phyloP scores from a whole-genome alignment of 2,113 vertebrate species.

The Athene cunicularia region DNA sequence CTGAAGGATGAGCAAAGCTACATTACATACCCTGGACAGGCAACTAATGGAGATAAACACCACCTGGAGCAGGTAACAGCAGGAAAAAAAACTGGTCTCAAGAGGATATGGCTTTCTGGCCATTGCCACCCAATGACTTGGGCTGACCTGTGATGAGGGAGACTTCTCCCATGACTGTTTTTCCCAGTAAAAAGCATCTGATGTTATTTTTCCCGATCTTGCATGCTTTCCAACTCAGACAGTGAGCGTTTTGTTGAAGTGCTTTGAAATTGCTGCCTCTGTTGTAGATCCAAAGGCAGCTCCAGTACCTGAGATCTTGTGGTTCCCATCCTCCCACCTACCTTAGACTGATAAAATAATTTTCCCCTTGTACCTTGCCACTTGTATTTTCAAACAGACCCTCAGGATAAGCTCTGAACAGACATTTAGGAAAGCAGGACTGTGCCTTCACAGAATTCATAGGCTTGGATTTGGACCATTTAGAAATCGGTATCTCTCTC shows the following conservation, averaged over 20 bases:
- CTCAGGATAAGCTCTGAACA: not conserved
- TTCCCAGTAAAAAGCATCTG: not conserved
- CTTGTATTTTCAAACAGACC: not conserved
- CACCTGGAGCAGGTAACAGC: not conserved
- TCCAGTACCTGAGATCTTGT: not conserved
- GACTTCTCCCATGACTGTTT: rapidly evolving
- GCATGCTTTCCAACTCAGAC: not conserved
- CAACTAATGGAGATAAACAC: not conserved
- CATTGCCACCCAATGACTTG: not conserved
- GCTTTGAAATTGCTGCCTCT: not conserved
- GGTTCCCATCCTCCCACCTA: not conserved
- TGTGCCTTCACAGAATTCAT: not conserved
- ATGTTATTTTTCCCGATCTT: rapidly evolving
- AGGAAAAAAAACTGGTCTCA: not conserved
- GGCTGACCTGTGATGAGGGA: not conserved
- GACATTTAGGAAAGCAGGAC: not conserved
- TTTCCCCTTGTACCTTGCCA: not conserved
- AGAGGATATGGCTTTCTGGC: rapidly evolving
- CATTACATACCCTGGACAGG: rapidly evolving
- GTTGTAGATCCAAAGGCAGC: not conserved
- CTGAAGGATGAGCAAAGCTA: not conserved
- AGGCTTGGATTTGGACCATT: not conserved
- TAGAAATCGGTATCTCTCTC: not conserved
- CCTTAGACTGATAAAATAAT: not conserved
- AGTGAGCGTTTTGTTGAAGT: not conserved